Conservation (phyloP, 2,113 vertebrate genomes). For the Bettongia penicillata region DNA sequence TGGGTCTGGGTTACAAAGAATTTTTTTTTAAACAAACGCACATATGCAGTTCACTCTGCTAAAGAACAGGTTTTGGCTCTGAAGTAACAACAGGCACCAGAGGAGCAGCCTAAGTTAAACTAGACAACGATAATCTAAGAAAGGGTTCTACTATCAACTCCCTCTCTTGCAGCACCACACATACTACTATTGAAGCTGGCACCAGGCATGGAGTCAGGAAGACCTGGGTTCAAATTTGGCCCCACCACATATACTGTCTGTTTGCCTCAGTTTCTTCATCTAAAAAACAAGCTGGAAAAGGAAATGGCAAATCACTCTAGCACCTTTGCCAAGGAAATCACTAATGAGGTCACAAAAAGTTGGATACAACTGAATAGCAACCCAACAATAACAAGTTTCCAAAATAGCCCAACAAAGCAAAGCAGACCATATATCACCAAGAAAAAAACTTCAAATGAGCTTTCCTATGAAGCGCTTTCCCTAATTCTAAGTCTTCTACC, state of each 20-base stretch:
- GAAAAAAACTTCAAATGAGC: slow-evolving; percentile 15
- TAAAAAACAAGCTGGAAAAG: too few species aligned
- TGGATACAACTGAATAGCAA: background rate
- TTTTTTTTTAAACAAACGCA: background rate
- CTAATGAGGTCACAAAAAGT: background rate
- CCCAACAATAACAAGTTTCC: background rate
- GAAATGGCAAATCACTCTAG: too few species aligned
- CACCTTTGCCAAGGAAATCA: background rate
- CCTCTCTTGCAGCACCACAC: background rate
- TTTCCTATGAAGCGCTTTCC: slow-evolving; percentile 12
- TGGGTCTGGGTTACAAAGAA: background rate
- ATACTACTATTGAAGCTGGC: background rate
- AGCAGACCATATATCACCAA: background rate
- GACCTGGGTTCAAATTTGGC: too few species aligned
- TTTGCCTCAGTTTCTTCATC: too few species aligned
- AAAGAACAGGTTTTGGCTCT: background rate
- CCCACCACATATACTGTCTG: too few species aligned
- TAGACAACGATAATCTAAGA: background rate
- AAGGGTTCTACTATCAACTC: background rate
- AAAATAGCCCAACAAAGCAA: background rate
- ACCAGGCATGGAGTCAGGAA: too few species aligned
- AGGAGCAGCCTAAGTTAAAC: background rate
- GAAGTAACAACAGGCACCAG: background rate
- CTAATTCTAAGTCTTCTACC: slow-evolving; percentile 6
- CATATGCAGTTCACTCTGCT: background rate